A percentile compares a stretch with the other conserved stretches of the same genome.
Conservation (phyloP, 2,113 vertebrate species). For the Oryzias woworae region DNA sequence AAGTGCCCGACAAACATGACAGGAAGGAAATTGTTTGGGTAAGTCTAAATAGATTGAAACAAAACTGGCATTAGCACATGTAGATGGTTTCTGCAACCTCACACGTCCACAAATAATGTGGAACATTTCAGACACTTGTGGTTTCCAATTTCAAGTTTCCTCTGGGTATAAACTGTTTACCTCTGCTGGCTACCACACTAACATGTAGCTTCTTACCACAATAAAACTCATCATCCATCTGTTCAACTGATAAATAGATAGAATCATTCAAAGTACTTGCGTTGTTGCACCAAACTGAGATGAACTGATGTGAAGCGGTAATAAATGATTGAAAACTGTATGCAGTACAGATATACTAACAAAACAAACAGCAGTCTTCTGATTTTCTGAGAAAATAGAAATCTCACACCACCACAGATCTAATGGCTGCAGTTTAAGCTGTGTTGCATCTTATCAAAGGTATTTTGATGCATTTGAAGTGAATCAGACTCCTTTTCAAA, state of each 20-base stretch:
- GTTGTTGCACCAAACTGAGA: no score
- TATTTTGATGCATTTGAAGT: neutral
- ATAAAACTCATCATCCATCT: neutral
- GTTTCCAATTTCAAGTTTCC: constrained; percentile 6
- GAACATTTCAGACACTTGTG: constrained; percentile 2
- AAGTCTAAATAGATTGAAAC: constrained; percentile 4
- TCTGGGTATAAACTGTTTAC: neutral
- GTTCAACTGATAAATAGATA: no score
- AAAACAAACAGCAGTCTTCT: neutral
- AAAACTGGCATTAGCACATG: constrained; percentile 16
- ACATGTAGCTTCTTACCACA: neutral
- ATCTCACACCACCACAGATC: neutral
- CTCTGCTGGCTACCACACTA: neutral
- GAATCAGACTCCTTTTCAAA: constrained; percentile 26
- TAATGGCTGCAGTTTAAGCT: neutral
- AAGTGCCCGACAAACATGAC: constrained; percentile 55
- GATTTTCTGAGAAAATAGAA: neutral
- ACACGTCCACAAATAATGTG: constrained; percentile 2
- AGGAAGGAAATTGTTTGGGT: constrained; percentile 40
- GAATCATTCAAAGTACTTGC: no score
- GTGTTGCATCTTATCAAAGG: neutral
- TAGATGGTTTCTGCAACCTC: neutral
- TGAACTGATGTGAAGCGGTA: no score
- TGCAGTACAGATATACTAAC: no score
- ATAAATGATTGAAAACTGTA: no score